Conservation (phyloP, 2,113 vertebrate species). For the Tauraco erythrolophus region DNA sequence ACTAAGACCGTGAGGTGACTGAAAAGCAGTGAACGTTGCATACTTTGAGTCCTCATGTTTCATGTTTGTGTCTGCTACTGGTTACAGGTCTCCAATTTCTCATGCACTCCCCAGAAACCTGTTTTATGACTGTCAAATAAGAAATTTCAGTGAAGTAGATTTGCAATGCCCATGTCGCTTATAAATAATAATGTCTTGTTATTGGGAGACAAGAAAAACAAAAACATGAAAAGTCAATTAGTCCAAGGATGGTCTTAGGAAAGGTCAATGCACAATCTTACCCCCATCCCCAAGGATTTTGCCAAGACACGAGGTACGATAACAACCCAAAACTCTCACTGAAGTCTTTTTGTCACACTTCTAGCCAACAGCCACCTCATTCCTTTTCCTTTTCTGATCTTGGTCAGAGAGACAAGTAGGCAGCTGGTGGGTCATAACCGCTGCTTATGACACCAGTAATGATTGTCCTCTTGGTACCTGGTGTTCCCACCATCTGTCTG, state of each 20-base stretch:
- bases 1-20: background rate
- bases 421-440: background rate
- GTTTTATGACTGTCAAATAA: background rate
- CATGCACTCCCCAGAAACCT: background rate
- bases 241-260: background rate
- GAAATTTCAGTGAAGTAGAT: background rate
- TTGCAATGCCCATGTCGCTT: background rate
- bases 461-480: background rate
- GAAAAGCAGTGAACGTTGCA: background rate
- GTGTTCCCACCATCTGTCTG: background rate
- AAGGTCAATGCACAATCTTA: background rate
- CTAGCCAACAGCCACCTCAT: background rate
- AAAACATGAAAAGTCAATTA: background rate
- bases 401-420: background rate
- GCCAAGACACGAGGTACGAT: rapidly evolving
- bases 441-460: background rate
- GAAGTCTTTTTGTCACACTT: background rate
- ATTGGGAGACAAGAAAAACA: background rate
- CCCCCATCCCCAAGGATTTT: background rate
- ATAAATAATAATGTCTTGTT: background rate
- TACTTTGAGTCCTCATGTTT: background rate
- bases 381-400: background rate
- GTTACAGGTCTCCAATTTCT: background rate
- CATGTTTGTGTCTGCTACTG: background rate
- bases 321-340: background rate